phyloP scores from a whole-genome alignment of 2,797 vertebrate genomes.

The Pseudochirops cupreus region DNA sequence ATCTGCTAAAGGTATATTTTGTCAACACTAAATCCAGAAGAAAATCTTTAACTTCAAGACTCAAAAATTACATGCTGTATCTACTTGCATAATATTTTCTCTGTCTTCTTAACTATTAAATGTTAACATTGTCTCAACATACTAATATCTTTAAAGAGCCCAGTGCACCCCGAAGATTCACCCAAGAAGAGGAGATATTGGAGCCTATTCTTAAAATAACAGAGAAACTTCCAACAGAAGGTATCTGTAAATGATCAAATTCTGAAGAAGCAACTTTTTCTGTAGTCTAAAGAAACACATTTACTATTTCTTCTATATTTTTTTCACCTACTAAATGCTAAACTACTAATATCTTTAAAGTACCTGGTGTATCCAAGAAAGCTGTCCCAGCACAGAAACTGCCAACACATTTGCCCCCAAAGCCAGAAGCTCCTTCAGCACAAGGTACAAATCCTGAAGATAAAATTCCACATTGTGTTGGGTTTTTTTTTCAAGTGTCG shows the following conservation, averaged over 20 bases:
- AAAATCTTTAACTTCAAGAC: slow-evolving; percentile 65
- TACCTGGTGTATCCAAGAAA: slow-evolving; percentile 74
- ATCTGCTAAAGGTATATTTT: slow-evolving; percentile 75
- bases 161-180: slow-evolving; percentile 77
- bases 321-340: slow-evolving; percentile 49
- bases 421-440: slow-evolving; percentile 5
- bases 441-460: slow-evolving; percentile 12
- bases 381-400: slow-evolving; percentile 66
- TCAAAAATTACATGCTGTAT: slow-evolving; percentile 14
- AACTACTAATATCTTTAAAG: slow-evolving; percentile 88
- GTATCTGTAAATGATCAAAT: slow-evolving; percentile 67
- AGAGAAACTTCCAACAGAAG: slow-evolving; percentile 71
- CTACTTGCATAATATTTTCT: background rate
- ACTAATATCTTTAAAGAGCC: slow-evolving; percentile 86
- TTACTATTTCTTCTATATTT: slow-evolving; percentile 18
- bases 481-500: background rate
- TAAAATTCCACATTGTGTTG: background rate
- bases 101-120: slow-evolving; percentile 55
- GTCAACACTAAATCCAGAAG: slow-evolving; percentile 58
- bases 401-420: slow-evolving; percentile 43
- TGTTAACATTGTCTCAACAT: slow-evolving; percentile 70
- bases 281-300: slow-evolving; percentile 12
- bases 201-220: slow-evolving; percentile 77
- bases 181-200: slow-evolving; percentile 53
- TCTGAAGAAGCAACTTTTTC: slow-evolving; percentile 55